Percentiles rank a stretch among this genome's conserved stretches.
Conservation (phyloP, 2,888 invertebrate genomes). For the Syrista parreyssii region DNA sequence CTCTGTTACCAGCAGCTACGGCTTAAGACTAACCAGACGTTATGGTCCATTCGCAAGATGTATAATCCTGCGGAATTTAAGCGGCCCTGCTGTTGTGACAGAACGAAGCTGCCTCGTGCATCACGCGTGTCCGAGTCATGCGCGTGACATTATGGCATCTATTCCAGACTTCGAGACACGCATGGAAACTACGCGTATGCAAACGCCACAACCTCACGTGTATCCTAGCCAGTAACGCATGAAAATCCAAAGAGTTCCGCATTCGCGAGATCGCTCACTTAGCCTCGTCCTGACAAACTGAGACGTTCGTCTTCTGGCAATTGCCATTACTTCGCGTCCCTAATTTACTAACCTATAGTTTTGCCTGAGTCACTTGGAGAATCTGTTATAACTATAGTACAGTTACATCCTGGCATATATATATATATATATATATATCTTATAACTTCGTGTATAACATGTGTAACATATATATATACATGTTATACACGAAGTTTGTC, state of each 20-base stretch:
- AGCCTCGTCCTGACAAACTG: background rate
- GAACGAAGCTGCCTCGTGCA: conserved; percentile 38
- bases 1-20: background rate
- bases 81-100: conserved; percentile 49
- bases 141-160: background rate
- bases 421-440: no score
- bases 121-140: conserved; percentile 24
- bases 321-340: background rate
- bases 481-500: no score
- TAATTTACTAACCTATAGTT: background rate
- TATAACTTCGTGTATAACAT: no score
- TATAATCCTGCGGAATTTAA: conserved; percentile 47
- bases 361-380: background rate
- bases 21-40: background rate
- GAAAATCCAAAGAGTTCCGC: background rate
- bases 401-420: background rate
- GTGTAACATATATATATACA: background rate
- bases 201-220: background rate
- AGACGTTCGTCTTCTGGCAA: background rate
- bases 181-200: background rate
- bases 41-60: conserved; percentile 28
- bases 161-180: background rate
- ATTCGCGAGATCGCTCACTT: background rate
- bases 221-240: background rate
- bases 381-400: background rate